A percentile compares a stretch with the other conserved stretches of the same genome.
These are phyloP conservation scores for Brachyrhaphis roseni DNA, from an alignment of 2,797 vertebrate genomes.

Conservation along the genomic window DNA sequence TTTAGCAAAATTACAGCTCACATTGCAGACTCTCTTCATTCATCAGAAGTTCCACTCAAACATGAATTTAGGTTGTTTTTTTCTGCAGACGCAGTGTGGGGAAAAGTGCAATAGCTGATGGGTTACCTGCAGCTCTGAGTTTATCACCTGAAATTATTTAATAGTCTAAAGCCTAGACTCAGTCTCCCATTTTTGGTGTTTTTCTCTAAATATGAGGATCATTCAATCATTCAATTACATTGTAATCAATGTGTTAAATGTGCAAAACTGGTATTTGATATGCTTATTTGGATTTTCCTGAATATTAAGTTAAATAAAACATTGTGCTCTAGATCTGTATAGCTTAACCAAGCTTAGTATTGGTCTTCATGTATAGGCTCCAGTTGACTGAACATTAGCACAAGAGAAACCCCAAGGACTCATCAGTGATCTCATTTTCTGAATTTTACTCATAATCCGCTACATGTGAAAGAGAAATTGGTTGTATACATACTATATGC, in stretches of 20 bases:
- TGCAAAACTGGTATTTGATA: not conserved
- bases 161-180: not conserved
- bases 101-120: not conserved
- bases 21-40: not conserved
- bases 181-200: not conserved
- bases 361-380: not conserved
- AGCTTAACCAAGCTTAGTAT: not conserved
- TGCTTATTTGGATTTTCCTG: not conserved
- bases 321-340: not conserved
- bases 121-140: not conserved
- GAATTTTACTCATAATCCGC: not conserved
- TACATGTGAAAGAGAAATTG: not conserved
- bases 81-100: not conserved
- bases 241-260: not conserved
- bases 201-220: not conserved
- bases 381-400: not conserved
- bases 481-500: no score
- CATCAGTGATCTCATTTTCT: not conserved
- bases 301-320: not conserved
- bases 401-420: not conserved
- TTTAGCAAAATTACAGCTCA: constrained; percentile 1
- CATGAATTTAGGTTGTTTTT: not conserved
- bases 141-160: not conserved
- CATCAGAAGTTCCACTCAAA: not conserved
- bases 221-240: no score